Evolutionary conservation across 2,113 vertebrate species (phyloP).

Genomic region (Notothenia coriiceps): DNA sequence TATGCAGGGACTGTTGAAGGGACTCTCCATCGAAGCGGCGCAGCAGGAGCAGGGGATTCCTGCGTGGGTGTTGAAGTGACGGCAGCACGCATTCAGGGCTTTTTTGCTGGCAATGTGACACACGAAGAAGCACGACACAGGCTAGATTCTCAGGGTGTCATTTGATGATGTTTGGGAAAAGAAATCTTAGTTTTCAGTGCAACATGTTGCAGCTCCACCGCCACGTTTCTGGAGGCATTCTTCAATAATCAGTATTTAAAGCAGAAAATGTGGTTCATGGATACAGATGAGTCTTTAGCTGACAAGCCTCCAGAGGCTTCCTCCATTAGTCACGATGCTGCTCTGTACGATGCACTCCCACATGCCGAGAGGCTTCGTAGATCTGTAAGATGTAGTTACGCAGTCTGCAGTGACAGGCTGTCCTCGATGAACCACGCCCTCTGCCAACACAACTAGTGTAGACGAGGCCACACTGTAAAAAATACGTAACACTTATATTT

Average conservation of each 20-base stretch:
- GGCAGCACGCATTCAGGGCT: slow-evolving; percentile 2
- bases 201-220: slow-evolving; percentile 5
- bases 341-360: slow-evolving; percentile 43
- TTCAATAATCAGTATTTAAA: neutral
- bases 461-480: slow-evolving; percentile 1
- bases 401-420: slow-evolving; percentile 18
- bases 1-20: slow-evolving; percentile 45
- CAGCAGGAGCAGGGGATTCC: slow-evolving; percentile 70
- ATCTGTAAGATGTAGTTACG: slow-evolving; percentile 13
- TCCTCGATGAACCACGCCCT: slow-evolving; percentile 18
- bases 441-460: neutral
- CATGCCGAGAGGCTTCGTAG: slow-evolving; percentile 18
- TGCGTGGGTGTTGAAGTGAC: slow-evolving; percentile 51
- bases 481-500: neutral
- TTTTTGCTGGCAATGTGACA: slow-evolving; percentile 17
- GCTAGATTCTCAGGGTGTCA: neutral
- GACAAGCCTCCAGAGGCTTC: slow-evolving; percentile 15
- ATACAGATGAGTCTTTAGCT: slow-evolving; percentile 8
- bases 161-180: neutral
- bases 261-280: neutral
- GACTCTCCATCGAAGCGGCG: slow-evolving; percentile 62
- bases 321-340: slow-evolving; percentile 59
- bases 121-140: slow-evolving; percentile 32
- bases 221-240: neutral
- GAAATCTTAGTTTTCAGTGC: neutral